Base-by-base conservation (phyloP, 53 echinoderm and acorn worm genomes). In the Paracentrotus lividus region DNA sequence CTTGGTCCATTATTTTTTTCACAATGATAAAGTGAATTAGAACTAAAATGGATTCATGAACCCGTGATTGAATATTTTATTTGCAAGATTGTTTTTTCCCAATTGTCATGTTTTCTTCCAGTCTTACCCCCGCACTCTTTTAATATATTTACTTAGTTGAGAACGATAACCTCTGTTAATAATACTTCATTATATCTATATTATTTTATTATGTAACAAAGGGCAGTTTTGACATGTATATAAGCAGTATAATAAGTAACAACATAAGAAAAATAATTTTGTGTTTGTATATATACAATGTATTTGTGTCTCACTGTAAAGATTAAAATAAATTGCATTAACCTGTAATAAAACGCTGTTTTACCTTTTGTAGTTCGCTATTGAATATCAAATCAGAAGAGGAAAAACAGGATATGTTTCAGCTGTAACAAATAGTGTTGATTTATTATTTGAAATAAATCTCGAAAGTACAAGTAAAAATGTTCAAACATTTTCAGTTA, bases 311-410 rank as follows among this genome's bases (percentile, higher is more conserved):
- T 38, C 5, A 36, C 72, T 1, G 18, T 47, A 47, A 9, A n/a
- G 44, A 47, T 10, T 5, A 47, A 45, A 81, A 47, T 81, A 81
- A 81, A 81, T 81, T 81, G 47, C 16, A 81, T 45, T 81, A 45
- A 27, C 5, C 81, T 45, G 81, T 81, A 81, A 2, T 45, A 72
- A 15, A 38, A 14, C 31, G 8, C 33, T 32, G n/a, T 16, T 14
- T 32, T 18, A 38, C 20, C 14, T 38, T 36, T 6, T 64, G 26
- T 27, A 7, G 0, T 7, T 27, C 31, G 26, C 40, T 72, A 6
- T 72, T 66, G 9, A 5, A 64, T 4, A 7, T 29, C 64, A 64
- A 8, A 64, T 64, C 27, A 64, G 29, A 29, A 64, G 27, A 64
- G 1, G 31, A 27, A 64, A 8, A 64, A 64, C 31, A 27, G 13